A percentile compares a stretch with the other conserved stretches of the same genome.
These are phyloP conservation scores for Bellardia pandia DNA, from an alignment of 2,888 invertebrate genomes.

Conservation along the genomic window DNA sequence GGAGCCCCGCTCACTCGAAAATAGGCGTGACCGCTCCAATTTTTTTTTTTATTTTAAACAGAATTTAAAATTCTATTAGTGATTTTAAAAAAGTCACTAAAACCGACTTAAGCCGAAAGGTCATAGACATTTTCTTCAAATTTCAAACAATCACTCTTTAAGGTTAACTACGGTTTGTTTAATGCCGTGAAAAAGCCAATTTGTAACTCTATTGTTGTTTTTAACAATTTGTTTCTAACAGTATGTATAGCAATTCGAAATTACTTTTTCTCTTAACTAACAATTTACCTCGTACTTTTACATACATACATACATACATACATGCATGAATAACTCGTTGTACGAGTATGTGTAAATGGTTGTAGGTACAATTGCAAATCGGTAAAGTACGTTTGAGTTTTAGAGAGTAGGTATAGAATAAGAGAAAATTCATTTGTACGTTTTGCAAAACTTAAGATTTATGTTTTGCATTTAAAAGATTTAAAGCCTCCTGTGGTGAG, in stretches of 20 bases:
- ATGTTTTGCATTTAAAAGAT: slow-evolving; percentile 73
- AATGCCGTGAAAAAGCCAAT: too few relatives aligned
- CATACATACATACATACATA: neutral
- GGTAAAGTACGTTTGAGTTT: slow-evolving; percentile 44
- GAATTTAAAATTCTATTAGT: too few relatives aligned
- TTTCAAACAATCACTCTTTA: too few relatives aligned
- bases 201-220: too few relatives aligned
- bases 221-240: too few relatives aligned
- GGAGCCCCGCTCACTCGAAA: too few relatives aligned
- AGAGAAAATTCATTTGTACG: slow-evolving; percentile 35
- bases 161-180: too few relatives aligned
- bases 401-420: neutral
- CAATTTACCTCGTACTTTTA: neutral
- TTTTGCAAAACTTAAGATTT: slow-evolving; percentile 72
- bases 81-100: too few relatives aligned
- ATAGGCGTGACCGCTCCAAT: too few relatives aligned
- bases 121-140: too few relatives aligned
- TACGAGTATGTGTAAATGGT: neutral
- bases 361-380: slow-evolving; percentile 20
- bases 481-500: slow-evolving; percentile 70
- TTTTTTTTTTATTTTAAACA: too few relatives aligned
- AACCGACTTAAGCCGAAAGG: too few relatives aligned
- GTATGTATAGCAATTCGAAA: neutral
- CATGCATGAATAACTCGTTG: neutral
- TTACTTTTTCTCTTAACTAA: neutral